phyloP scores from a whole-genome alignment of 2,113 vertebrate genomes.

The Pelecanoides urinatrix region DNA sequence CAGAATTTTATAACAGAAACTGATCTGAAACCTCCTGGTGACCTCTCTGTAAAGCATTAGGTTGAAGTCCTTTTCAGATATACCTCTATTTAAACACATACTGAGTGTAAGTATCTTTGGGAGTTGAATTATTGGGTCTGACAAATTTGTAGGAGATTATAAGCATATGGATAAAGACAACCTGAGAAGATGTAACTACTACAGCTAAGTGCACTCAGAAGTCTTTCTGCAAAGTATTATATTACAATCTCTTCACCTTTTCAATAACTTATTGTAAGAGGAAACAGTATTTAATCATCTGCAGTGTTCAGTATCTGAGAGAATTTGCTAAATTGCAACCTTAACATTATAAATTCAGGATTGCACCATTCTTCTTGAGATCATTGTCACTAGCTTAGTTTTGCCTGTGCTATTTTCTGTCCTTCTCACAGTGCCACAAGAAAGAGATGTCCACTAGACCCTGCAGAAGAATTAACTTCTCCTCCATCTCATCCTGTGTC shows the following conservation, averaged over 20 bases:
- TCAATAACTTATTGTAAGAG: constrained; percentile 33
- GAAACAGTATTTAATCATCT: constrained; percentile 40
- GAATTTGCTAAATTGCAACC: constrained; percentile 30
- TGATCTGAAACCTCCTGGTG: constrained; percentile 25
- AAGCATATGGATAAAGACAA: constrained; percentile 20
- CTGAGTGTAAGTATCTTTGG: not conserved
- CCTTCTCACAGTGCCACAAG: constrained; percentile 11
- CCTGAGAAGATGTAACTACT: not conserved
- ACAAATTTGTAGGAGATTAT: constrained; percentile 8
- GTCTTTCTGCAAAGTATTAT: constrained; percentile 42
- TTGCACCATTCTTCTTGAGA: not conserved
- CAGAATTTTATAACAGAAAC: constrained; percentile 38
- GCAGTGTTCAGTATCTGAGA: not conserved
- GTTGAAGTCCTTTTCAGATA: not conserved
- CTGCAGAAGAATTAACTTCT: not conserved
- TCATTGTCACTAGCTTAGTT: constrained; percentile 28
- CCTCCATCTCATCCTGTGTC: not conserved
- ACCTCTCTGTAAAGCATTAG: not conserved
- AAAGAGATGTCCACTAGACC: not conserved
- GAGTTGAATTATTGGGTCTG: constrained; percentile 24
- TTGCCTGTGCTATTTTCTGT: constrained; percentile 45
- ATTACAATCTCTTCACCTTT: constrained; percentile 53
- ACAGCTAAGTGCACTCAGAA: constrained; percentile 12
- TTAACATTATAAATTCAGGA: constrained; percentile 48
- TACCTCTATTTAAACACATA: not conserved